These are phyloP conservation scores for Enteromius trimaculatus DNA, from an alignment of 2,797 vertebrate genomes.

Conservation along the genomic window DNA sequence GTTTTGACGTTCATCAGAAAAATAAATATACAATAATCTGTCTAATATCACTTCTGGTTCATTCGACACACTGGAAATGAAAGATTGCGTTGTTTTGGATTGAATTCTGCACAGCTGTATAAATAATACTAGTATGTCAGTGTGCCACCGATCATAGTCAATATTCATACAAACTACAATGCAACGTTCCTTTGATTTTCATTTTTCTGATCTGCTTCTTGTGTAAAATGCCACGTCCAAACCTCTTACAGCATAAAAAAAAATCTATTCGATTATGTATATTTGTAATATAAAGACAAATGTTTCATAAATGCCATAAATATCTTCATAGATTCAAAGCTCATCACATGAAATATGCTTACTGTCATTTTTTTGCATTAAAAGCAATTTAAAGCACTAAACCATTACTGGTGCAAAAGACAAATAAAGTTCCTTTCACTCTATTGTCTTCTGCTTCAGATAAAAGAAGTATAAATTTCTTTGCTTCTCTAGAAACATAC, in stretches of 20 bases:
- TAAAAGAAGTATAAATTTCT: constrained; percentile 32
- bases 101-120: not conserved
- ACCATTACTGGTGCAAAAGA: constrained; percentile 2
- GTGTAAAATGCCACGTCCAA: constrained; percentile 10
- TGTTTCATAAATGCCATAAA: constrained; percentile 31
- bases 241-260: not conserved
- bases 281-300: constrained; percentile 10
- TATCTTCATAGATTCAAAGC: constrained; percentile 24
- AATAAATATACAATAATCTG: not conserved
- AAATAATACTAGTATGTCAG: constrained; percentile 14
- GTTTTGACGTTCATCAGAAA: not conserved
- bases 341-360: constrained; percentile 8
- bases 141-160: constrained; percentile 9
- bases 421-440: constrained; percentile 29
- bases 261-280: not conserved
- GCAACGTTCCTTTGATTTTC: not conserved
- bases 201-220: constrained; percentile 16
- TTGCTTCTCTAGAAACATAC: constrained; percentile 44
- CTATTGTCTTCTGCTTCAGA: constrained; percentile 31
- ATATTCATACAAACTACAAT: constrained; percentile 14
- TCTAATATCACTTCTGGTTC: not conserved
- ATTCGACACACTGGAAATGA: not conserved
- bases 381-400: constrained; percentile 19
- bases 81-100: not conserved
- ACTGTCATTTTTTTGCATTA: constrained; percentile 27